Evolutionary conservation across 2,113 vertebrate genomes (phyloP).

Genomic region (Oostethus manadensis): DNA sequence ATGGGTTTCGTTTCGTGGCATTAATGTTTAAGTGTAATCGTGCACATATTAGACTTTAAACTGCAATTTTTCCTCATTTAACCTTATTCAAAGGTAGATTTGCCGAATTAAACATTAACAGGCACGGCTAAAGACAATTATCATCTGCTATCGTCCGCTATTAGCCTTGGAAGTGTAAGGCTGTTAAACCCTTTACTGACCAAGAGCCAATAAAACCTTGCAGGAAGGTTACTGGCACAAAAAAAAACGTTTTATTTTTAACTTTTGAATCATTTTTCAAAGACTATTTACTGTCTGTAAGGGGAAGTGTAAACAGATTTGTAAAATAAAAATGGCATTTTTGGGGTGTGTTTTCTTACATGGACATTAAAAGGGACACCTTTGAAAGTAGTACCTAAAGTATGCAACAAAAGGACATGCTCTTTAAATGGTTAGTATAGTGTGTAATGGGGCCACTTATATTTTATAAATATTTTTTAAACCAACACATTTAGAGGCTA

Average conservation of each 20-base stretch:
- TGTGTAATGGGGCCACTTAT: too few species aligned
- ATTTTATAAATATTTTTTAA: too few species aligned
- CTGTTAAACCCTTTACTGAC: neutral
- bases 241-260: neutral
- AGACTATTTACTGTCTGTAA: too few species aligned
- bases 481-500: too few species aligned
- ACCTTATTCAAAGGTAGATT: conserved; percentile 1
- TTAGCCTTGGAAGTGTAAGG: neutral
- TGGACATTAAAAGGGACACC: too few species aligned
- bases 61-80: neutral
- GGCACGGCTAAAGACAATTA: neutral
- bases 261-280: too few species aligned
- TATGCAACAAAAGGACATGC: too few species aligned
- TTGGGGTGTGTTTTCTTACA: too few species aligned
- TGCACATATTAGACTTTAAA: neutral
- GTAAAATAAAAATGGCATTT: too few species aligned
- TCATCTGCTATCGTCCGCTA: neutral
- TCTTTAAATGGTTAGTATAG: too few species aligned
- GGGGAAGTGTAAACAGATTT: too few species aligned
- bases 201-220: neutral
- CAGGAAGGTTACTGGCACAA: neutral
- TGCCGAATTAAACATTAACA: neutral
- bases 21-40: neutral
- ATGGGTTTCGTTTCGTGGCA: neutral
- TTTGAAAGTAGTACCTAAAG: too few species aligned